Percentiles rank a stretch among this genome's conserved stretches.
Conservation (phyloP, 2,888 invertebrate genomes). For the Rhamphomyia laevipes region DNA sequence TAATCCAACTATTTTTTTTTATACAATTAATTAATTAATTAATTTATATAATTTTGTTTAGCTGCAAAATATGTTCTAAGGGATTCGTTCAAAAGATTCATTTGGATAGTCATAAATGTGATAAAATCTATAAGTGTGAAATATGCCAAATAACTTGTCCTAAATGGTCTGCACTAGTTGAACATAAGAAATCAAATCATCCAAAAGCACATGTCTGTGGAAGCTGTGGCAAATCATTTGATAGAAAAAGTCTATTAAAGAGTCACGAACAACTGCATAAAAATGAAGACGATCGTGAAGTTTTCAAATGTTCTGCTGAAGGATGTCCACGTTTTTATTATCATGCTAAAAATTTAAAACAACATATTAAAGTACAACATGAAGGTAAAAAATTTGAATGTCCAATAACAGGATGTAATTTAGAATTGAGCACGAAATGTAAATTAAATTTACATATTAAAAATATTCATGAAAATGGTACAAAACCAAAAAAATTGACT, state of each 20-base stretch:
- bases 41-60: constrained; percentile 22
- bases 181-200: constrained; percentile 30
- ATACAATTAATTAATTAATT: not conserved
- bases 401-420: constrained; percentile 23
- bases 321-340: constrained; percentile 39
- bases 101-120: constrained; percentile 41
- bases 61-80: constrained; percentile 43
- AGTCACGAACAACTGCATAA: constrained; percentile 23
- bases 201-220: constrained; percentile 21
- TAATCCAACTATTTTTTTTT: constrained; percentile 7
- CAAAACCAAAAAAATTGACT: constrained; percentile 2
- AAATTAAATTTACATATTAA: constrained; percentile 4
- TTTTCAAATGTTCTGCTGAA: constrained; percentile 29
- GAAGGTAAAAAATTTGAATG: constrained; percentile 40
- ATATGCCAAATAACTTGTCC: constrained; percentile 41
- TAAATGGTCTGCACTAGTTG: constrained; percentile 40
- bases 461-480: constrained; percentile 3
- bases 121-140: constrained; percentile 40
- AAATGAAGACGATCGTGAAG: constrained; percentile 12
- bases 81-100: constrained; percentile 40
- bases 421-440: constrained; percentile 3
- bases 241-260: constrained; percentile 15
- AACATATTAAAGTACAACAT: constrained; percentile 44
- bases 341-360: constrained; percentile 43
- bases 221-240: constrained; percentile 23